phyloP scores from a whole-genome alignment of 2,113 vertebrate species.

The Pterocles burchelli region DNA sequence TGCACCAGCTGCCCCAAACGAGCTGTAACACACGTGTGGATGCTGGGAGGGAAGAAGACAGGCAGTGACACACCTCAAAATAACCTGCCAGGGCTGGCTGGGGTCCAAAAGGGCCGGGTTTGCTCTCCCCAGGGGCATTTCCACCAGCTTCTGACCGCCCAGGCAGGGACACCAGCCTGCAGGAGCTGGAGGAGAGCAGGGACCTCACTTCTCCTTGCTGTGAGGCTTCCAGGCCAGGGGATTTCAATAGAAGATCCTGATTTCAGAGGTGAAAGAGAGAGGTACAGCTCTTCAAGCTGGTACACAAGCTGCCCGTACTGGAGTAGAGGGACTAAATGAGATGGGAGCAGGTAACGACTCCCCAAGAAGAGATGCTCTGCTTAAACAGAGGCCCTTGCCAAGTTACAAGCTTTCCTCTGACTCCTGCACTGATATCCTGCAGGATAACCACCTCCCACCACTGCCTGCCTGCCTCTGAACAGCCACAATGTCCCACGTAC shows the following conservation, averaged over 20 bases:
- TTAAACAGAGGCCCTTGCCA: background rate
- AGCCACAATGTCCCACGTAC: accelerated
- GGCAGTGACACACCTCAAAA: background rate
- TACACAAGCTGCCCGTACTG: background rate
- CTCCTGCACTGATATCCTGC: background rate
- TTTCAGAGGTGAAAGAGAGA: background rate
- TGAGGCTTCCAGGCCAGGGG: background rate
- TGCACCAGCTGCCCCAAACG: background rate
- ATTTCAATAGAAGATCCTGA: background rate
- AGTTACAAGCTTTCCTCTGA: background rate
- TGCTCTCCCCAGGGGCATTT: background rate
- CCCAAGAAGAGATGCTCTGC: background rate
- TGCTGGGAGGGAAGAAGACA: too few species aligned
- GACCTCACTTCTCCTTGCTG: background rate
- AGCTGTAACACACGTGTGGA: accelerated
- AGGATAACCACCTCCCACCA: background rate
- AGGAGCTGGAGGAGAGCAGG: background rate
- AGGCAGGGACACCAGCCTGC: background rate
- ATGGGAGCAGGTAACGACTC: background rate
- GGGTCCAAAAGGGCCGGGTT: background rate
- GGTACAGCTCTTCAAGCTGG: background rate
- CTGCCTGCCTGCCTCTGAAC: background rate
- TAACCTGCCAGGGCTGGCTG: background rate
- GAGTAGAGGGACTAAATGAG: background rate
- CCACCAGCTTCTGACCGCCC: background rate